These are phyloP conservation scores for Himalopsyche japonica DNA, from an alignment of 2,888 invertebrate genomes.

Conservation along the genomic window DNA sequence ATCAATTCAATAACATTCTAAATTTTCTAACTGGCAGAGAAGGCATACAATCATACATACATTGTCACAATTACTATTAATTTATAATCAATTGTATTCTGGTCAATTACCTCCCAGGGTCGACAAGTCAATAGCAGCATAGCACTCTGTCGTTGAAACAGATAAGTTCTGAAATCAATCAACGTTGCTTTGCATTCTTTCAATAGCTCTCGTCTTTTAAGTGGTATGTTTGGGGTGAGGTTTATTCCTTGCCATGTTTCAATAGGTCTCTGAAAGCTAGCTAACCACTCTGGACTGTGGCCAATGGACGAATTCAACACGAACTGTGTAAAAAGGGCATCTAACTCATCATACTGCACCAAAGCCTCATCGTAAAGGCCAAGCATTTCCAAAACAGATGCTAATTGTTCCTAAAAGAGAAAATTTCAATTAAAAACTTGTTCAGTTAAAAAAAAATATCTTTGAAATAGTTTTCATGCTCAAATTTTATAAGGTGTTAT, in stretches of 20 bases:
- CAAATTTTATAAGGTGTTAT: too few relatives aligned
- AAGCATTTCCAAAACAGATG: slow-evolving; percentile 92
- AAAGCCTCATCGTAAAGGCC: slow-evolving; percentile 92
- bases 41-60: neutral
- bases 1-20: too few relatives aligned
- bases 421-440: slow-evolving; percentile 4
- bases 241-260: slow-evolving; percentile 84
- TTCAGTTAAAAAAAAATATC: too few relatives aligned
- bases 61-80: neutral
- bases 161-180: slow-evolving; percentile 89
- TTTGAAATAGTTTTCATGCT: too few relatives aligned
- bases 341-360: slow-evolving; percentile 95
- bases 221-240: slow-evolving; percentile 64
- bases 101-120: slow-evolving; percentile 76
- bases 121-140: slow-evolving; percentile 73
- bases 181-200: slow-evolving; percentile 67
- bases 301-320: slow-evolving; percentile 90
- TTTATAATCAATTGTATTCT: neutral
- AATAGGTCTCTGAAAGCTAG: slow-evolving; percentile 76
- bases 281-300: slow-evolving; percentile 84
- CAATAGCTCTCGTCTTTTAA: slow-evolving; percentile 57
- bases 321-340: slow-evolving; percentile 95
- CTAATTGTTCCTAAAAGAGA: slow-evolving; percentile 83
- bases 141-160: slow-evolving; percentile 90
- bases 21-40: too few relatives aligned